Evolutionary conservation across 2,797 vertebrate species (phyloP), one percentile per base, ranked within the genome.

Genomic region (Knipowitschia caucasica): DNA sequence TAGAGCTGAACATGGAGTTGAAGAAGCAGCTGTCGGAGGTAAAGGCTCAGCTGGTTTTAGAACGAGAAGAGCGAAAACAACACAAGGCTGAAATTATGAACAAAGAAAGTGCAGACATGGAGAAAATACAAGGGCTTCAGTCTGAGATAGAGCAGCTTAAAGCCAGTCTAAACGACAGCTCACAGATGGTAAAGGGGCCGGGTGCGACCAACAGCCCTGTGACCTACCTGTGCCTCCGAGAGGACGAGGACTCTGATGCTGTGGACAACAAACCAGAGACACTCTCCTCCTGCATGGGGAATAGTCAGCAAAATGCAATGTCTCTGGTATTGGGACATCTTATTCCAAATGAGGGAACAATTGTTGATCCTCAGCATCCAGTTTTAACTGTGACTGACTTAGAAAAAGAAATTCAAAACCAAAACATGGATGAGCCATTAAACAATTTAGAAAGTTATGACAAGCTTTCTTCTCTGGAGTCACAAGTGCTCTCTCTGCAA

Each of bases 1-100:
- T 80, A 25, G 81, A 86, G 24, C 75, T 88, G 18, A 87, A 81
- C 31, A 63, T 78, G 15, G 73, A 81, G 61, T 64, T 91, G 12
- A 86, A 82, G 67, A 84, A 85, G 33, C 82, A 90, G 43, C 60
- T 90, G 1, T 52, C 60, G 0, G 71, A 75, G 30, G 69, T 89
- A 56, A 85, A 88, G 67, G 69, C 81, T 10, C 84, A 89, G 53
- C 77, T 91, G 54, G 74, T 71, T 39, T 62, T 87, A 53, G 89
- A 90, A 67, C 79, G 50, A 30, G 85, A 91, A 30, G 84, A 89
- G 39, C 64, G 80, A 39, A 62, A 76, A 40, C 64, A 27, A 29
- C 84, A 88, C 17, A 77, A 78, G 47, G 68, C 83, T 56, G 81
- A 80, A 62, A 65, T 62, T 43, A 69, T 53, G 29, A 54, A 64